Evolutionary conservation across 2,888 invertebrate genomes (phyloP), one percentile per base, ranked within the genome.

Genomic region (Malthinus flaveolus): DNA sequence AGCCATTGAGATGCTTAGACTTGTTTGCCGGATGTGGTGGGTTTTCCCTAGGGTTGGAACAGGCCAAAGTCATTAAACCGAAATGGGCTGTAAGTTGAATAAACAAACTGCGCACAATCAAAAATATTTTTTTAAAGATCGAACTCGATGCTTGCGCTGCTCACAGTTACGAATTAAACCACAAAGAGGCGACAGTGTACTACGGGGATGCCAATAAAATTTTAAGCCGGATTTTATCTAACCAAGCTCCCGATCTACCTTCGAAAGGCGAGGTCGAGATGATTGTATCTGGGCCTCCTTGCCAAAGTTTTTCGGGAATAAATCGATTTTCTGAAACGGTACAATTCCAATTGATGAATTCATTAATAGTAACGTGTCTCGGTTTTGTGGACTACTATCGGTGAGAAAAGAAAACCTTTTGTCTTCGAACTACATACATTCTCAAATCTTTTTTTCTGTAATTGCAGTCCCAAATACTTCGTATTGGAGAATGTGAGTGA

Each of bases 251-350:
- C 3, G 13, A 32, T 12, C 78, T 92, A 39, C 93, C 93, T 0
- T 79, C 81, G 73, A 88, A 86, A 71, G 92, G 92, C 0, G 90
- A 93, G 61, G 92, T 94, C 0, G 92, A 94, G 69, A 76, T 93
- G 57, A 77, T 94, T 23, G 90, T 91, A 71, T 93, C 93, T 7
- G 93, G 93, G 1, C 93, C 93, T 1, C 93, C 93, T 0, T 93
- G 93, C 73, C 93, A 93, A 77, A 93, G 93, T 3, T 94, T 93
- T 79, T 91, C 90, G 46, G 91, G 91, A 36, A 92, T 93, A 92
- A 93, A 93, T 77, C 81, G 92, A 49, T 94, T 93, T 76, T 93
- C 90, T 77, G 87, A n/a, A n/a, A 87, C 0, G 81, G 89, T 92
- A 66, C 92, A 93, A 75, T 92, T 92, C 1, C 82, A 86, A 64